phyloP scores from a whole-genome alignment of 1,140 invertebrate species.

The Drosophila dunni region DNA sequence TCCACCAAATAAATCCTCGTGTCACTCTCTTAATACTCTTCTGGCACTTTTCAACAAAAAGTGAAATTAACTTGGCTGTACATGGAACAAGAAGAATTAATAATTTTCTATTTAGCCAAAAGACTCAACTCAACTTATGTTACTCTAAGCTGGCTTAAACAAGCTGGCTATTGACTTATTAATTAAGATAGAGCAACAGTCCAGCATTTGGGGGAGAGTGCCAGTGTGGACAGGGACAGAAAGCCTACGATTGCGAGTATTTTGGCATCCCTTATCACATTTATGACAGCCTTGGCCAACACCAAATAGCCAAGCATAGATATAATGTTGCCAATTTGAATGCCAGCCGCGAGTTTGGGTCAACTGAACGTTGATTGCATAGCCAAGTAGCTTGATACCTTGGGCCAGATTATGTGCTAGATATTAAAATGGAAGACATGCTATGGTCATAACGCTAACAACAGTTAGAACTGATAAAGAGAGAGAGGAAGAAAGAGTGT shows the following conservation, averaged over 20 bases:
- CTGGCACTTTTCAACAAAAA: neutral
- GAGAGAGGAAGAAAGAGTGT: conserved; percentile 1
- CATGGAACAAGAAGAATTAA: neutral
- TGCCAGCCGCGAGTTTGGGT: conserved; percentile 53
- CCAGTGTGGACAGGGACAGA: neutral
- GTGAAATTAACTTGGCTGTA: conserved; percentile 6
- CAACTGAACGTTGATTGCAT: conserved; percentile 58
- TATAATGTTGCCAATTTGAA: conserved; percentile 71
- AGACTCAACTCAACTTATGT: neutral
- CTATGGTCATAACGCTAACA: conserved; percentile 10
- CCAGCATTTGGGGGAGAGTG: conserved; percentile 25
- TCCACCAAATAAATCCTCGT: neutral
- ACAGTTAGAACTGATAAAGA: conserved; percentile 2
- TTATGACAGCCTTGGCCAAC: conserved; percentile 65
- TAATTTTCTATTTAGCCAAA: conserved; percentile 23
- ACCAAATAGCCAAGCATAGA: conserved; percentile 42
- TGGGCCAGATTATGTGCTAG: conserved; percentile 35
- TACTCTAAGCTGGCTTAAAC: conserved; percentile 39
- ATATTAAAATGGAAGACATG: conserved; percentile 44
- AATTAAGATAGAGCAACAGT: conserved; percentile 66
- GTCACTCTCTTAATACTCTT: neutral
- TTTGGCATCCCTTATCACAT: conserved; percentile 73
- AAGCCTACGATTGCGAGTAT: neutral
- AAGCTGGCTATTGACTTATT: conserved; percentile 71
- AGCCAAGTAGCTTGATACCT: conserved; percentile 56